Percentiles rank a stretch among this genome's conserved stretches.
Evolutionary conservation across 2,888 invertebrate species (phyloP).

Genomic region (Neoitamus cyanurus): DNA sequence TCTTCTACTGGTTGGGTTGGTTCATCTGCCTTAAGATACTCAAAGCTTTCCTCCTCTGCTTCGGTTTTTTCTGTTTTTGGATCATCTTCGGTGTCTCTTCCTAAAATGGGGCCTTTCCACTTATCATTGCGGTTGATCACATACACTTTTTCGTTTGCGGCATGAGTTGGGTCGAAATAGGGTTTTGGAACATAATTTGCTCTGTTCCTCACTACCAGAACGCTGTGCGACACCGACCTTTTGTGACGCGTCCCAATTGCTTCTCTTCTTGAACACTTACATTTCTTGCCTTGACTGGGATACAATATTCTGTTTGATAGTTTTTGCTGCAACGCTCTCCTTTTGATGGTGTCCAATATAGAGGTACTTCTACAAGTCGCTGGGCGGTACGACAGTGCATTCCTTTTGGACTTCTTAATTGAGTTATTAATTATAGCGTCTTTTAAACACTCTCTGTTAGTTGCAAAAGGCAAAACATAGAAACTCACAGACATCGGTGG

Average conservation of each 20-base stretch:
- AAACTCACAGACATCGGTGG: slow-evolving; percentile 79
- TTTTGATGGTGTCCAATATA: neutral
- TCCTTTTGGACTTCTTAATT: neutral
- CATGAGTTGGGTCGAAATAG: neutral
- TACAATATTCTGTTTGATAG: neutral
- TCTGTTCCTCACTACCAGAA: neutral
- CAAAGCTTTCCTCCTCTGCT: neutral
- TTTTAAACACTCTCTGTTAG: slow-evolving; percentile 70
- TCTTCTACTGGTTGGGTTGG: neutral
- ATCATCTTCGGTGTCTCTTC: neutral
- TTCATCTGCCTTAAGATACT: neutral
- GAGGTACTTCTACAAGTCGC: slow-evolving; percentile 2
- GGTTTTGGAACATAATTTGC: neutral
- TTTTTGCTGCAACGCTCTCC: neutral
- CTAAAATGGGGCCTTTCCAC: neutral
- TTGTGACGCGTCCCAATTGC: neutral
- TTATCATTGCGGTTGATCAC: neutral
- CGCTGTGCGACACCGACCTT: neutral
- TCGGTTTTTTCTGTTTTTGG: neutral
- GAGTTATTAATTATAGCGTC: neutral
- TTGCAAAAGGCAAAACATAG: slow-evolving; percentile 77
- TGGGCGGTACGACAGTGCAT: too few relatives aligned
- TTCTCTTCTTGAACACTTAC: neutral
- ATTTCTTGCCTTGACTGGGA: neutral
- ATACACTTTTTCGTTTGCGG: neutral